Evolutionary conservation across 1,140 invertebrate species (phyloP), one percentile per base, ranked within the genome.

Genomic region (Pogonomyrmex californicus): DNA sequence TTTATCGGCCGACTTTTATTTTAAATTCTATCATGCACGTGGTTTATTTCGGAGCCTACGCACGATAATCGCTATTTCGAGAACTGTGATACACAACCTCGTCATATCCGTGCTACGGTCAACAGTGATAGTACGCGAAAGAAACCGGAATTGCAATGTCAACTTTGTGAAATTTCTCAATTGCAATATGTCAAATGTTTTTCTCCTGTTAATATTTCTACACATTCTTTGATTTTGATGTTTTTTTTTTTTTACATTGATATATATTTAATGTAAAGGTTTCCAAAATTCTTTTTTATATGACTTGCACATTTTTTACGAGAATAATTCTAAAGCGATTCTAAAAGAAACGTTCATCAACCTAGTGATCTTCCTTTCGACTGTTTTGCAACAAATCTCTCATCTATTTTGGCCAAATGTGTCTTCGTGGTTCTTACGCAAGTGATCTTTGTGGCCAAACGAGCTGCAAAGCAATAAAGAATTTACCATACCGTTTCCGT

Each of bases 311-410:
- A 33, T 33, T 47, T 71, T 47, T 36, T 58, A 1, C 6, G 36
- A 41, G 30, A 14, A 49, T 41, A 38, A 4, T 14, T 17, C 2
- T n/a, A 36, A 68, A 12, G 12, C 17, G 36, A 10, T 2, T 73
- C n/a, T 44, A 10, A 60, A 30, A 49, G 51, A 36, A 58, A 86
- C 90, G 90, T 91, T 91, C 87, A 85, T 81, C 75, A 88, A 89
- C 89, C 87, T 56, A 87, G 33, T 71, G 89, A 91, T 87, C 81
- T 91, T 87, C 85, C 85, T 49, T 33, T 86, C 38, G 87, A 68
- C 58, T 81, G 23, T 81, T 70, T 56, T 51, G 60, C 70, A 41
- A 23, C 65, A 65, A 56, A 44, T 54, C 68, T 54, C 68, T 86
- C 33, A 60, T 68, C 73, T 86, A 87, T 88, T 89, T 86, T 66